These are phyloP conservation scores for Sarcoramphus papa DNA, from an alignment of 2,797 vertebrate species.

Conservation along the genomic window DNA sequence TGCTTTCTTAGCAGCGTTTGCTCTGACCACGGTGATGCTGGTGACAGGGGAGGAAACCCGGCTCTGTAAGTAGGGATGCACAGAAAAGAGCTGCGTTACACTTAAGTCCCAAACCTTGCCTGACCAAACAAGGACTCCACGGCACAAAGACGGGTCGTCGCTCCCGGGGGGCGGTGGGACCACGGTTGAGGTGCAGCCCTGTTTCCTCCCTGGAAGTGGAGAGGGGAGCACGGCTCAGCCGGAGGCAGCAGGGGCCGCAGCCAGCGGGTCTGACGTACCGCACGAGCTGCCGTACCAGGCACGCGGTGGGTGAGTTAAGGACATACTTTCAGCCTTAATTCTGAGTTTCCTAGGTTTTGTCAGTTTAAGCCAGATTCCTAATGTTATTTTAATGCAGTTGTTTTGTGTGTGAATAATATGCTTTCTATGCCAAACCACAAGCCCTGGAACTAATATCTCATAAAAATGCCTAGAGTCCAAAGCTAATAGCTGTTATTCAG, in stretches of 20 bases:
- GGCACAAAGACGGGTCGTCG: background rate
- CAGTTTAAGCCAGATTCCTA: slow-evolving; percentile 71
- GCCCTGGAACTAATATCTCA: slow-evolving; percentile 75
- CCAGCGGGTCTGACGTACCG: background rate
- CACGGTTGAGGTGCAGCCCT: rapidly evolving
- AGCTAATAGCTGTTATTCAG: slow-evolving; percentile 72
- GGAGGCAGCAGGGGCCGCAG: background rate
- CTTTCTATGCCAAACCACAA: slow-evolving; percentile 77
- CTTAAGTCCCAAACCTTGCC: rapidly evolving
- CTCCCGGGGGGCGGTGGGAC: background rate
- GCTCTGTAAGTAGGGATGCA: background rate
- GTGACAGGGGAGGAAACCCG: background rate
- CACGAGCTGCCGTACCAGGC: background rate
- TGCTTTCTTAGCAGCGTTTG: background rate
- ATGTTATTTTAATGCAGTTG: slow-evolving; percentile 78
- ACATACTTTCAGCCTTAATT: slow-evolving; percentile 66
- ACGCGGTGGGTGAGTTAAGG: slow-evolving; percentile 67
- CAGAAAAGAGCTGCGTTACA: background rate
- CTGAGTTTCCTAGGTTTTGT: slow-evolving; percentile 71
- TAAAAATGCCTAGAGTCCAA: slow-evolving; percentile 76
- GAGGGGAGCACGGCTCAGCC: background rate
- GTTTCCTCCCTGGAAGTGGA: background rate
- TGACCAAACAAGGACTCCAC: background rate
- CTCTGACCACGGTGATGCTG: background rate
- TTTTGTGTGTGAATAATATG: slow-evolving; percentile 76